These are phyloP conservation scores for Serilophus lunatus DNA, from an alignment of 2,113 vertebrate species.

Conservation along the genomic window DNA sequence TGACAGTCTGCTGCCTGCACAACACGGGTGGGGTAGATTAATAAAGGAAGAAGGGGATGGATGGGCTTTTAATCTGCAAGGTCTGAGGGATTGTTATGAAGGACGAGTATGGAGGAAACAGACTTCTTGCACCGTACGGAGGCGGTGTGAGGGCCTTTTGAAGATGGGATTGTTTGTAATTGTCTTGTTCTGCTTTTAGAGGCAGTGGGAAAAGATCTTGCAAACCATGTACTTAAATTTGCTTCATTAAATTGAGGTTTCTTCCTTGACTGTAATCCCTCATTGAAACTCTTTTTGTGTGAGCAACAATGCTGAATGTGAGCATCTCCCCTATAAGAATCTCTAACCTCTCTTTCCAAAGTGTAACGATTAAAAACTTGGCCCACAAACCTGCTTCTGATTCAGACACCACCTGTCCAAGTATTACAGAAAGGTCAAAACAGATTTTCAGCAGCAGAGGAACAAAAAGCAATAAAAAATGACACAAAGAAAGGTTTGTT, in stretches of 20 bases:
- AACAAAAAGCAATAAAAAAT: not conserved
- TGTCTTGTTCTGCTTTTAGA: not conserved
- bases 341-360: not conserved
- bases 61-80: not conserved
- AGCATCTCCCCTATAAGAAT: not conserved
- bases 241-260: not conserved
- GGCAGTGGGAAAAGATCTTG: not conserved
- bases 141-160: not conserved
- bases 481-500: not conserved
- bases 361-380: constrained; percentile 28
- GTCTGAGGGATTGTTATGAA: constrained; percentile 23
- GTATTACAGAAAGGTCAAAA: constrained; percentile 27
- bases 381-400: not conserved
- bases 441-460: not conserved
- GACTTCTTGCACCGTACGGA: not conserved
- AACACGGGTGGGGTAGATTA: constrained; percentile 34
- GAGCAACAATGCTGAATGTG: not conserved
- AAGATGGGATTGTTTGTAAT: constrained; percentile 1
- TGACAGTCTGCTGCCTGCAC: not conserved
- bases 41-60: constrained; percentile 45
- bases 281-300: not conserved
- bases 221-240: not conserved
- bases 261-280: not conserved
- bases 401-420: constrained; percentile 31
- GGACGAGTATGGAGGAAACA: constrained; percentile 13